Base-by-base conservation (phyloP, 92 coral and sea anemone species). In the Virgularia gustaviana region DNA sequence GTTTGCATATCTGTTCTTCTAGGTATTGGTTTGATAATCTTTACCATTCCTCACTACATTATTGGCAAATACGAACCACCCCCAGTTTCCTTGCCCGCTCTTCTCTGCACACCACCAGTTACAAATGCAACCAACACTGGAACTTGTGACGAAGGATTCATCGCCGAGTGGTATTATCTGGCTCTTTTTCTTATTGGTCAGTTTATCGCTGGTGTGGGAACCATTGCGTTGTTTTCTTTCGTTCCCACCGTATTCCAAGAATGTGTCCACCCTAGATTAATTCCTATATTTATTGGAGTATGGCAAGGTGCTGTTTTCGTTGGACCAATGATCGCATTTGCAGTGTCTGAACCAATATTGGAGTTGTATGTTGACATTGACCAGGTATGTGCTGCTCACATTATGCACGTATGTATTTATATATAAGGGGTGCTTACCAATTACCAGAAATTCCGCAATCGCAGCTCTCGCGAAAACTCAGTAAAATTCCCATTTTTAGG, bases 271-370 rank as follows among this genome's bases (percentile, higher is more conserved):
- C 36, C 18, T 16, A 65, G 44, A 32, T 22, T 22, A 10, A 38
- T 43, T 1, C 72, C 72, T 13, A 24, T 65, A 23, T 36, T 15
- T 12, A 8, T 65, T 19, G 72, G 52, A 39, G 2, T 65, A 5
- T 65, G 72, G 72, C 54, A 65, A 19, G 54, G 22, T 3, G 4
- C 72, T 4, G 55, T 42, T 11, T 42, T 65, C 2, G 2, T 23
- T 19, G 72, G 72, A 42, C 55, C 72, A 18, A 25, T 65, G 55
- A 42, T 65, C n/a, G 72, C 55, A 15, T 65, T 41, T 42, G 72
- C 51, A 15, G 9, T 19, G 3, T 65, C 72, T 0, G 55, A 39
- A 7, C 55, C 72, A 2, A 16, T 65, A 27, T 23, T 43, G 36
- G 20, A 43, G 15, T 11, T 41, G 15, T 65, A 22, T 19, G 72